These are phyloP conservation scores for Laticauda colubrina DNA, from an alignment of 2,113 vertebrate species.

Conservation along the genomic window DNA sequence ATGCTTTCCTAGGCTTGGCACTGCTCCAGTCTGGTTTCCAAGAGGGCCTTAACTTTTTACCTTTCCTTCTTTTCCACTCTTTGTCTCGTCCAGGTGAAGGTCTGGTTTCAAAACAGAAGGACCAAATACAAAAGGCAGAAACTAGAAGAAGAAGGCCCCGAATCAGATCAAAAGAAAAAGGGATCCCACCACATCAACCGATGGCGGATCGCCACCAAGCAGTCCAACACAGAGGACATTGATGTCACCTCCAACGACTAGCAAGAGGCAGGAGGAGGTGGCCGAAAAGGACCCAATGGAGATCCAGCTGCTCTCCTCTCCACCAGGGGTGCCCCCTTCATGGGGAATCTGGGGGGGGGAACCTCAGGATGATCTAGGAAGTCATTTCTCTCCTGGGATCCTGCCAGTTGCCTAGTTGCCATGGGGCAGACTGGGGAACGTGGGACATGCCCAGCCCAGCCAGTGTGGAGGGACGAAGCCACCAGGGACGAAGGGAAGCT, in stretches of 20 bases:
- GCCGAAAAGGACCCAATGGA: background rate
- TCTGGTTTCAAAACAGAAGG: conserved; percentile 97
- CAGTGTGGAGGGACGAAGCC: background rate
- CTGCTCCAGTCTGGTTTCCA: background rate
- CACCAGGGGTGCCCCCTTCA: background rate
- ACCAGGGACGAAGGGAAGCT: background rate
- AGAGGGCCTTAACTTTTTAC: too few species aligned
- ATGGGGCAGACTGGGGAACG: conserved; percentile 5
- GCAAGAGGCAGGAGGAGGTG: conserved; percentile 34
- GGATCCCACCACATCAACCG: conserved; percentile 96
- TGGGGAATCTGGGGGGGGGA: background rate
- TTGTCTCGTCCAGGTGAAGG: conserved; percentile 83
- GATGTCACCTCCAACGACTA: conserved; percentile 95
- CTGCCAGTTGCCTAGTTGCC: background rate
- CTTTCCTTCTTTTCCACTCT: background rate
- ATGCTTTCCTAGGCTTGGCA: background rate
- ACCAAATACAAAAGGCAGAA: conserved; percentile 99
- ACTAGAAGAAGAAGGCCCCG: conserved; percentile 93
- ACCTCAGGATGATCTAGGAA: background rate
- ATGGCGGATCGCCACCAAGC: conserved; percentile 96
- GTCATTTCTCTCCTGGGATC: background rate
- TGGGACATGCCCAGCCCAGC: background rate
- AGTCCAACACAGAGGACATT: conserved; percentile 88
- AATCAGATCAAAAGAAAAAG: conserved; percentile 95
- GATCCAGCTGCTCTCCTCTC: background rate